phyloP scores from a whole-genome alignment of 2,113 vertebrate genomes.

The Scytalopus superciliaris region DNA sequence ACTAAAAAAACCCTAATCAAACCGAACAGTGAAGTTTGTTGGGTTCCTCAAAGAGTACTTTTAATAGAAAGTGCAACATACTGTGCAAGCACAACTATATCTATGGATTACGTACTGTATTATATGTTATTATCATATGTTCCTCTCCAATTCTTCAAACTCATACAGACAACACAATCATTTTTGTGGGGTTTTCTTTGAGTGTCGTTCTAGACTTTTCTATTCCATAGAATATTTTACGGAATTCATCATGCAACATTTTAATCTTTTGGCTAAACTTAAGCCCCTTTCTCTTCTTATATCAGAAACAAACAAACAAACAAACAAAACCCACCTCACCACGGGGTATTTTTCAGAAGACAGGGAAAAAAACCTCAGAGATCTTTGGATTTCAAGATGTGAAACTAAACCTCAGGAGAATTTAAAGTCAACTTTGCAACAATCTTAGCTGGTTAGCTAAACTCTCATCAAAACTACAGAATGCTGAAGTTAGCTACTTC shows the following conservation, averaged over 20 bases:
- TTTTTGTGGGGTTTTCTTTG: not conserved
- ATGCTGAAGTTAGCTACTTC: not conserved
- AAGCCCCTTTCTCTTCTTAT: not conserved
- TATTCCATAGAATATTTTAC: not conserved
- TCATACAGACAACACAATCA: rapidly evolving
- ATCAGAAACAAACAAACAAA: not conserved
- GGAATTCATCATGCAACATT: not conserved
- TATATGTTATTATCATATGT: not conserved
- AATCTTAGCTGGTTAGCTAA: not conserved
- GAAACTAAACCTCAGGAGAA: not conserved
- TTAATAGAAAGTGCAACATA: not conserved
- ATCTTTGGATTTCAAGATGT: not conserved
- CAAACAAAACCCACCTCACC: rapidly evolving
- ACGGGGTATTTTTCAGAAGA: not conserved
- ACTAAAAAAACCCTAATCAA: rapidly evolving
- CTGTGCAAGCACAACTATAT: not conserved
- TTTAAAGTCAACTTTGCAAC: not conserved
- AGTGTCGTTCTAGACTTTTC: not conserved
- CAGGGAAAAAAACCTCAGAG: rapidly evolving
- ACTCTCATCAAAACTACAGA: not conserved
- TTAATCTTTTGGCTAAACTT: not conserved
- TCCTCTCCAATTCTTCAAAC: not conserved
- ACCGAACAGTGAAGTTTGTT: too few relatives aligned
- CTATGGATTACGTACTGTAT: not conserved
- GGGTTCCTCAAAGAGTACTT: not conserved